Percentiles rank a stretch among this genome's conserved stretches.
Conservation (phyloP, 2,888 invertebrate genomes). For the Ectropis crepuscularia region DNA sequence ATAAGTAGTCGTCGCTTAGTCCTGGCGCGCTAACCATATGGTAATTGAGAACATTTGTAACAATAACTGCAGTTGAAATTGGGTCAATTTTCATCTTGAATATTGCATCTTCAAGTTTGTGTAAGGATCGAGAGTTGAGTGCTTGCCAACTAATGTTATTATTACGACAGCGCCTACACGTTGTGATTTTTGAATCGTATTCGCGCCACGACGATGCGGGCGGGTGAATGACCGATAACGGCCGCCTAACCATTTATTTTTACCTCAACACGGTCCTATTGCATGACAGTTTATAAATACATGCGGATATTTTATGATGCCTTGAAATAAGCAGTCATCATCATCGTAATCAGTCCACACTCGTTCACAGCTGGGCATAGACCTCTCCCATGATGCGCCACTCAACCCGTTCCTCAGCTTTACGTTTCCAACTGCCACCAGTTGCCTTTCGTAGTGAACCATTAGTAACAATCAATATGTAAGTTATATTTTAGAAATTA, state of each 20-base stretch:
- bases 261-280: slow-evolving; percentile 23
- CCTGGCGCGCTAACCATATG: slow-evolving; percentile 36
- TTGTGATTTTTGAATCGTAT: slow-evolving; percentile 55
- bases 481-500: too few relatives aligned
- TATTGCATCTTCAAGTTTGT: slow-evolving; percentile 52
- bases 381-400: too few relatives aligned
- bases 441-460: too few relatives aligned
- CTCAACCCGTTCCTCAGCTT: too few relatives aligned
- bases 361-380: too few relatives aligned
- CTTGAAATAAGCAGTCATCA: too few relatives aligned
- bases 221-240: slow-evolving; percentile 73
- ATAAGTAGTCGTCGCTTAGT: slow-evolving; percentile 22
- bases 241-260: slow-evolving; percentile 41
- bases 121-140: slow-evolving; percentile 60
- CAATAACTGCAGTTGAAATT: slow-evolving; percentile 47
- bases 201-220: slow-evolving; percentile 31
- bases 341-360: too few relatives aligned
- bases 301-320: not conserved
- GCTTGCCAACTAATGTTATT: slow-evolving; percentile 66
- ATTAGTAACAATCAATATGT: too few relatives aligned
- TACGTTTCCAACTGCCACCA: too few relatives aligned
- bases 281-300: slow-evolving; percentile 4
- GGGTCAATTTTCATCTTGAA: slow-evolving; percentile 60
- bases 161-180: slow-evolving; percentile 43
- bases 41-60: slow-evolving; percentile 42